Evolutionary conservation across 2,797 vertebrate genomes (phyloP).

Genomic region (Onychomys torridus): DNA sequence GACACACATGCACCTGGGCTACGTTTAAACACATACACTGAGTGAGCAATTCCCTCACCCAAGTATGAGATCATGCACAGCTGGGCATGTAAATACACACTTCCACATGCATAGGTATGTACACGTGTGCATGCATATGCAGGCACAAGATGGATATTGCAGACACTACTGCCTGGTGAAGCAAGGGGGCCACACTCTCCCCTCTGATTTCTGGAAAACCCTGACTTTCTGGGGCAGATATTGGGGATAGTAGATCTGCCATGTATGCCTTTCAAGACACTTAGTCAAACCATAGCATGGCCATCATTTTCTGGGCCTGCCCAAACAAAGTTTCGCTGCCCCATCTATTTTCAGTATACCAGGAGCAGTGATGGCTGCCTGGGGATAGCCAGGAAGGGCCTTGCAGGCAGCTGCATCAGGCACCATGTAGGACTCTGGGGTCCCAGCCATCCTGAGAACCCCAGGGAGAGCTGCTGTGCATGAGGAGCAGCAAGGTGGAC

Average conservation of each 20-base stretch:
- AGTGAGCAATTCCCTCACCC: neutral
- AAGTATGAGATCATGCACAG: fast-evolving
- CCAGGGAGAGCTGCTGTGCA: neutral
- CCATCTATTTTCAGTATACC: neutral
- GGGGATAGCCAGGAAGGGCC: neutral
- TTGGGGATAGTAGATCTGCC: neutral
- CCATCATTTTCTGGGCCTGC: neutral
- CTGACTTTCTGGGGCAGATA: neutral
- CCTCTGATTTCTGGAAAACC: neutral
- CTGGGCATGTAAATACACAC: neutral
- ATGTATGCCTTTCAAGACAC: neutral
- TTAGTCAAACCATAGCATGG: neutral
- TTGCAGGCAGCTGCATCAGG: neutral
- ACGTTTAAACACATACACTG: neutral
- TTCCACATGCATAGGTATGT: neutral
- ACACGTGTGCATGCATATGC: fast-evolving
- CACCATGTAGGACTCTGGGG: neutral
- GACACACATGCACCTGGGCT: fast-evolving
- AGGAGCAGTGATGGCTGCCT: neutral
- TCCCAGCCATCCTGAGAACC: neutral
- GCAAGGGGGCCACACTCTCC: neutral
- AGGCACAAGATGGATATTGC: neutral
- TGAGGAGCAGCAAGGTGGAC: neutral
- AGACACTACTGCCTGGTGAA: neutral
- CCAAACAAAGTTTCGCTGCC: neutral